A percentile compares a stretch with the other conserved stretches of the same genome.
Conservation (phyloP, 1,140 invertebrate genomes). For the Idris sp. region DNA sequence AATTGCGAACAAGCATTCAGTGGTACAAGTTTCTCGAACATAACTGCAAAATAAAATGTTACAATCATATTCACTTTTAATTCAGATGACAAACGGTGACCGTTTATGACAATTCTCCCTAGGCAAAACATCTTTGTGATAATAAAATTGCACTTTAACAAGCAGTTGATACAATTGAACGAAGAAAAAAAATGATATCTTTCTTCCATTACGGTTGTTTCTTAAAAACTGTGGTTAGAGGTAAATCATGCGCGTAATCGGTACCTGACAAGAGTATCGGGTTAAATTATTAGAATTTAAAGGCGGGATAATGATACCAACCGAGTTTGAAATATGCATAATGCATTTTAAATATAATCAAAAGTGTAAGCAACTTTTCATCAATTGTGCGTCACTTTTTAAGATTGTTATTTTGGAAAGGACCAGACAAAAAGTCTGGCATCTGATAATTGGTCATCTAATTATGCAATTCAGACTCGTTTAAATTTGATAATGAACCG, state of each 20-base stretch:
- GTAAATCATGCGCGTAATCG: slow-evolving; percentile 20
- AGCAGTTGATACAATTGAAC: no score
- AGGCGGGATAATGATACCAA: slow-evolving; percentile 22
- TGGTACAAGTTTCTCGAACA: slow-evolving; percentile 15
- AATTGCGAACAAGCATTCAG: slow-evolving; percentile 20
- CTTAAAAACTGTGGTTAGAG: neutral
- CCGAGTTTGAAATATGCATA: slow-evolving; percentile 27
- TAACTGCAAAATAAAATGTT: no score
- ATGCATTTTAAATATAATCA: slow-evolving; percentile 39
- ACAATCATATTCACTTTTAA: no score
- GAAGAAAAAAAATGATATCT: neutral
- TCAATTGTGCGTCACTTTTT: neutral
- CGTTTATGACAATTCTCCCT: no score
- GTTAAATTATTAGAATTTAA: slow-evolving; percentile 41
- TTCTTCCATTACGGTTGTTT: neutral
- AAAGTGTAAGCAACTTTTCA: slow-evolving; percentile 15
- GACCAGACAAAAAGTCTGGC: no score
- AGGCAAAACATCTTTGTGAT: no score
- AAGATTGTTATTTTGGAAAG: no score
- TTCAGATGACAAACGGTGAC: no score
- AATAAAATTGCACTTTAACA: no score
- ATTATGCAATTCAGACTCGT: slow-evolving; percentile 37
- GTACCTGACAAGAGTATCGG: slow-evolving; percentile 8
- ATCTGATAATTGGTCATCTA: no score
- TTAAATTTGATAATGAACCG: no score